phyloP scores from a whole-genome alignment of 2,797 vertebrate genomes.

The Loriculus beryllinus region DNA sequence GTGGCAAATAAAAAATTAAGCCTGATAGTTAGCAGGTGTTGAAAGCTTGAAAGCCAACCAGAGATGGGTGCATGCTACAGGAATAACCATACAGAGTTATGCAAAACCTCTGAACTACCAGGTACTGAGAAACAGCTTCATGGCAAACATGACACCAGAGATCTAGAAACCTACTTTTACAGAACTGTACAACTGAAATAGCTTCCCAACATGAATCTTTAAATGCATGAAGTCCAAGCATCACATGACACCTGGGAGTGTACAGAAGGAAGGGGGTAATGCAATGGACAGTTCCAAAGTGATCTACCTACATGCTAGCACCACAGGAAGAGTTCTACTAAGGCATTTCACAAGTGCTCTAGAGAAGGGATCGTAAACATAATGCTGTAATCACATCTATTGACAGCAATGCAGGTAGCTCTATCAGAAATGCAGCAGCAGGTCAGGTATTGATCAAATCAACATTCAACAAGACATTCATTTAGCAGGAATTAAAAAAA shows the following conservation, averaged over 20 bases:
- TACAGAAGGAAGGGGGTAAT: not conserved
- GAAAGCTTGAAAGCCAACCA: not conserved
- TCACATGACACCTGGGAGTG: not conserved
- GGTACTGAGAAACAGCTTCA: not conserved
- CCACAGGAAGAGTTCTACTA: not conserved
- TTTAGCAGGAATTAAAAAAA: not conserved
- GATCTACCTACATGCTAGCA: not conserved
- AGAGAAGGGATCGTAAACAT: not conserved
- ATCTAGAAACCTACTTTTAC: not conserved
- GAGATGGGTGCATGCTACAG: not conserved
- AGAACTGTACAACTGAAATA: not conserved
- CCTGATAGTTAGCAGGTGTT: not conserved
- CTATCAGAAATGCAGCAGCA: not conserved
- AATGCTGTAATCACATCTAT: not conserved
- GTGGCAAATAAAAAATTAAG: not conserved
- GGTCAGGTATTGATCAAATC: not conserved
- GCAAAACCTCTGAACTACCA: not conserved
- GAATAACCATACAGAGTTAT: not conserved
- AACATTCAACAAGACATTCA: not conserved
- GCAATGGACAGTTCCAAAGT: not conserved
- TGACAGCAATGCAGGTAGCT: not conserved
- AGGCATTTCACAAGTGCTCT: not conserved
- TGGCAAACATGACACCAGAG: not conserved
- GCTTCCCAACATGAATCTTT: not conserved
- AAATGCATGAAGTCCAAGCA: not conserved